phyloP scores from a whole-genome alignment of 2,797 vertebrate species.

The Chloroceryle amazona region DNA sequence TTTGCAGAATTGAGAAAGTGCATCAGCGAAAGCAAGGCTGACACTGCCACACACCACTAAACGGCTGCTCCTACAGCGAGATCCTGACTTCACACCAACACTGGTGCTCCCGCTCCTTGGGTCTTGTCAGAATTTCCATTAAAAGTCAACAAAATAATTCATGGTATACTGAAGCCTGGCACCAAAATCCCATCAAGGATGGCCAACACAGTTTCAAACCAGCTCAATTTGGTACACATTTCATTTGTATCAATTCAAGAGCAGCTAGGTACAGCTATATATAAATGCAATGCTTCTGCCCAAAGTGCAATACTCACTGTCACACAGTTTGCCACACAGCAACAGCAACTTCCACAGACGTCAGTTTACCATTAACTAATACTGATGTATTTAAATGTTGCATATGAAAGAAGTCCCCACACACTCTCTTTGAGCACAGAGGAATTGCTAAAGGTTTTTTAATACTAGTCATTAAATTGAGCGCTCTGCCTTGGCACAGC shows the following conservation, averaged over 20 bases:
- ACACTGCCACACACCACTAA: not conserved
- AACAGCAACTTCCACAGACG: not conserved
- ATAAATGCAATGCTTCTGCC: fast-evolving
- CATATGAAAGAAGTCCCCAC: not conserved
- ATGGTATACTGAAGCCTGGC: not conserved
- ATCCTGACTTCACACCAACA: fast-evolving
- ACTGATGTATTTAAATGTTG: not conserved
- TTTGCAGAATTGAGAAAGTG: not conserved
- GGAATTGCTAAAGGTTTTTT: not conserved
- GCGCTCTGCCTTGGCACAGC: not conserved
- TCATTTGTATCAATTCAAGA: not conserved
- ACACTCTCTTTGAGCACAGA: not conserved
- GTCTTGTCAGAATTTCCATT: not conserved
- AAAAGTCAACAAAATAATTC: not conserved
- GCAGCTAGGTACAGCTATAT: not conserved
- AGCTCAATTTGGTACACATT: not conserved
- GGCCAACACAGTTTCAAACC: not conserved
- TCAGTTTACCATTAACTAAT: not conserved
- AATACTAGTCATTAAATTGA: not conserved
- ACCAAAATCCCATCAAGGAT: not conserved
- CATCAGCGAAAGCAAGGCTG: not conserved
- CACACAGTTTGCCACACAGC: not conserved
- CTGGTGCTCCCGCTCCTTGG: fast-evolving
- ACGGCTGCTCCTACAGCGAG: not conserved
- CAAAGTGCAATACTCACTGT: fast-evolving